Evolutionary conservation across 2,797 vertebrate genomes (phyloP).

Genomic region (Erpetoichthys calabaricus): DNA sequence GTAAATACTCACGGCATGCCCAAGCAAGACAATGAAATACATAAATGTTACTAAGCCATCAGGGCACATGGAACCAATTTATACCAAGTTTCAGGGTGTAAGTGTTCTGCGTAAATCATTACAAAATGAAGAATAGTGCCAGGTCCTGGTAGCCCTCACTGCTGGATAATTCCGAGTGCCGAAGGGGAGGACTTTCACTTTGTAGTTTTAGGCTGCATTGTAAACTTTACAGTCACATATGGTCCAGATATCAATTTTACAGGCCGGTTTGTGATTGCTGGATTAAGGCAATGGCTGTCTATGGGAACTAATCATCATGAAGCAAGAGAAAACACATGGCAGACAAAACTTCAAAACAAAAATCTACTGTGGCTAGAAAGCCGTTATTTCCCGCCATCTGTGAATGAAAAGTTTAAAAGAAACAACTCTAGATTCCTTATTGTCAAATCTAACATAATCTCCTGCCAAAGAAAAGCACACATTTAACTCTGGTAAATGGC

Average conservation of each 20-base stretch:
- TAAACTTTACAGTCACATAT: not conserved
- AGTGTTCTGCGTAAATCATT: no score
- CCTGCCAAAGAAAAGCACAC: no score
- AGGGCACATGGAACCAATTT: no score
- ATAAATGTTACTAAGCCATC: no score
- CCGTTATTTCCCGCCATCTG: not conserved
- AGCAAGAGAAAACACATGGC: not conserved
- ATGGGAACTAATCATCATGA: not conserved
- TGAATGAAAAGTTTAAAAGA: not conserved
- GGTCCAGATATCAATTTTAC: not conserved
- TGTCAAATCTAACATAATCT: no score
- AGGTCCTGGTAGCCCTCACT: no score
- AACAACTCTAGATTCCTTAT: no score
- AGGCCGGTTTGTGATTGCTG: not conserved
- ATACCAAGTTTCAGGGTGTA: no score
- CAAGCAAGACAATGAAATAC: no score
- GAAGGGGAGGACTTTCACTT: not conserved
- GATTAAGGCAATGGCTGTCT: not conserved
- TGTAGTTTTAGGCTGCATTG: not conserved
- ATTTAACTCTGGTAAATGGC: no score
- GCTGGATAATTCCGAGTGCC: not conserved
- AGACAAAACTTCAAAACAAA: not conserved
- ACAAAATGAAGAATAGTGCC: no score
- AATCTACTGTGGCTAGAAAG: not conserved
- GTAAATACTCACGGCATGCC: no score